Evolutionary conservation across 2,888 invertebrate genomes (phyloP).

Genomic region (Lamproptera curius): DNA sequence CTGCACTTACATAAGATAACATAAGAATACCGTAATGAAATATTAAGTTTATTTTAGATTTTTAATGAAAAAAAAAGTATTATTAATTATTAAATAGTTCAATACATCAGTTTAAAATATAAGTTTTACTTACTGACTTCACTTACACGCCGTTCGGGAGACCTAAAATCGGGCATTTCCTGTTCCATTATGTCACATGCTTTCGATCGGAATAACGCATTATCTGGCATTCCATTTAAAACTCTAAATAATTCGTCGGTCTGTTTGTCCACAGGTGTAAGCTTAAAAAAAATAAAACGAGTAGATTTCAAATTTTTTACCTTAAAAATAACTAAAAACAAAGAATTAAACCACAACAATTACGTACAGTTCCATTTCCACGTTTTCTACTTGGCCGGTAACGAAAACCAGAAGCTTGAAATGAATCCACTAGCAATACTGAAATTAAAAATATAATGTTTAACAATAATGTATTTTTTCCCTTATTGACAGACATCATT

Average conservation of each 20-base stretch:
- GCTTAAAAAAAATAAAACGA: slow-evolving; percentile 1
- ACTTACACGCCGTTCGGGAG: slow-evolving; percentile 10
- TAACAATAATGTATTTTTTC: no score
- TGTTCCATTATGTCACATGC: slow-evolving; percentile 14
- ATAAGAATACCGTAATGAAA: neutral
- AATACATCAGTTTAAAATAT: neutral
- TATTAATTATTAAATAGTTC: neutral
- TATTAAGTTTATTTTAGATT: neutral
- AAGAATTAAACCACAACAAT: neutral
- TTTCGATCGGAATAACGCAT: slow-evolving; percentile 3
- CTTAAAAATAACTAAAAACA: no score
- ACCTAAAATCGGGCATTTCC: slow-evolving; percentile 14
- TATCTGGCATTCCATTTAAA: slow-evolving; percentile 11
- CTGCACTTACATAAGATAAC: neutral
- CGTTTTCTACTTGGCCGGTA: neutral
- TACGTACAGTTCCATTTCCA: slow-evolving; percentile 11
- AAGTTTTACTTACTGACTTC: slow-evolving; percentile 16
- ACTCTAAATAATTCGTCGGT: slow-evolving; percentile 7
- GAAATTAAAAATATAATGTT: neutral
- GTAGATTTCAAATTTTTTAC: no score
- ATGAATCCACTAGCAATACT: neutral
- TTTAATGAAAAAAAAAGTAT: neutral
- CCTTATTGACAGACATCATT: no score
- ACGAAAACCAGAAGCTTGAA: neutral
- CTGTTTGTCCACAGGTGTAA: slow-evolving; percentile 3